phyloP scores from a whole-genome alignment of 2,888 invertebrate genomes.

The Drosophila aldrichi region DNA sequence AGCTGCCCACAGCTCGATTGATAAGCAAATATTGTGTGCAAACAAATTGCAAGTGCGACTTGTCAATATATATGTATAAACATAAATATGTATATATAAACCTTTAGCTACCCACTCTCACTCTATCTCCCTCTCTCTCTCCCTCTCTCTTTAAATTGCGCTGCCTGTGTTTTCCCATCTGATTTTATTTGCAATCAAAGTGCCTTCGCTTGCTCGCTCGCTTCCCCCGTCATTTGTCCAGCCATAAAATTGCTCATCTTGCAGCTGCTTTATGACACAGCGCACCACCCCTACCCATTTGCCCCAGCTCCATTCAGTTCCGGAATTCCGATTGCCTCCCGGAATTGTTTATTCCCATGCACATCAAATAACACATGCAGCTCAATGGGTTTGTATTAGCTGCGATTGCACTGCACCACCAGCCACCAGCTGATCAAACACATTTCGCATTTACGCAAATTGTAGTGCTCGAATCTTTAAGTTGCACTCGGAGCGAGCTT shows the following conservation, averaged over 20 bases:
- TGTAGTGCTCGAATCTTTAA: conserved; percentile 1
- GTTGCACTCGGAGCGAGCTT: background rate
- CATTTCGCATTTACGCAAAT: conserved; percentile 13
- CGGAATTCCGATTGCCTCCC: conserved; percentile 32
- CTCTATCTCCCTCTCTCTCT: conserved; percentile 3
- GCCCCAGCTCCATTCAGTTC: background rate
- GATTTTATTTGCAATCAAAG: conserved; percentile 62
- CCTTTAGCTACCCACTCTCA: background rate
- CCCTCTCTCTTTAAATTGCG: conserved; percentile 20
- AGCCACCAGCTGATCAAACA: conserved; percentile 18
- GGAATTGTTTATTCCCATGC: conserved; percentile 43
- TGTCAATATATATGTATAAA: background rate
- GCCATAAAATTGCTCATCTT: conserved; percentile 48
- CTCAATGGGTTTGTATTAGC: conserved; percentile 29
- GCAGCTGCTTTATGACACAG: conserved; percentile 47
- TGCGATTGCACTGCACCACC: conserved; percentile 17
- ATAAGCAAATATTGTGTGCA: conserved; percentile 53
- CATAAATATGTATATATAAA: conserved; percentile 2
- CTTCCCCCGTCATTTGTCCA: background rate
- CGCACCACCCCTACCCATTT: background rate
- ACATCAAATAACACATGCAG: conserved; percentile 44
- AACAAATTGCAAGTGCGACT: conserved; percentile 45
- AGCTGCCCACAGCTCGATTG: conserved; percentile 36
- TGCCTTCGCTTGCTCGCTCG: conserved; percentile 20
- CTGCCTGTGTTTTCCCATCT: conserved; percentile 24